These are phyloP conservation scores for Thymallus thymallus DNA, from an alignment of 2,113 vertebrate species.

Conservation along the genomic window DNA sequence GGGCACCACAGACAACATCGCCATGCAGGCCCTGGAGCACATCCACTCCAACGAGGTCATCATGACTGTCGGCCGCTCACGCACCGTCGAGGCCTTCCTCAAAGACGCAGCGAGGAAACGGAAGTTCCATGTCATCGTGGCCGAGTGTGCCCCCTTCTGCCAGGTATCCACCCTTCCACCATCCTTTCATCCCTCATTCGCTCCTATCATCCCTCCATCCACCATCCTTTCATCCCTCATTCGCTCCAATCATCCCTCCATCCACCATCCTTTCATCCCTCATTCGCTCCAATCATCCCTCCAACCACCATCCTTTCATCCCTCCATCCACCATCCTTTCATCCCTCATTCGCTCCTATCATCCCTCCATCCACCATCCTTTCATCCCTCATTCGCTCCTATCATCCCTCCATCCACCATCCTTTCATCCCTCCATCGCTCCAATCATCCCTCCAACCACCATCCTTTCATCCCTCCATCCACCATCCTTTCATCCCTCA, in stretches of 20 bases:
- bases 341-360: too few species aligned
- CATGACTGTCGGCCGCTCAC: conserved; percentile 94
- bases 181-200: not conserved
- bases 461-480: not conserved
- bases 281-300: too few species aligned
- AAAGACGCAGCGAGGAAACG: conserved; percentile 88
- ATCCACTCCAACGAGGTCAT: conserved; percentile 99
- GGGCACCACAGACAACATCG: conserved; percentile 93
- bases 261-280: too few species aligned
- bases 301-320: not conserved
- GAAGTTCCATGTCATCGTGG: conserved; percentile 98
- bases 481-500: not conserved
- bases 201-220: not conserved
- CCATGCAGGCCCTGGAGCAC: conserved; percentile 94
- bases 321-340: not conserved
- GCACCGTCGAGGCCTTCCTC: conserved; percentile 92
- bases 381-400: too few species aligned
- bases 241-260: too few species aligned
- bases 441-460: not conserved
- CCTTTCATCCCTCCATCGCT: too few species aligned
- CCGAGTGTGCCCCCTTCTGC: conserved; percentile 95
- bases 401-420: not conserved
- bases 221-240: not conserved
- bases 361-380: not conserved
- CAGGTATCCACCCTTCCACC: conserved; percentile 75